Conservation (phyloP, 1,140 invertebrate species). For the Euwallacea similis region DNA sequence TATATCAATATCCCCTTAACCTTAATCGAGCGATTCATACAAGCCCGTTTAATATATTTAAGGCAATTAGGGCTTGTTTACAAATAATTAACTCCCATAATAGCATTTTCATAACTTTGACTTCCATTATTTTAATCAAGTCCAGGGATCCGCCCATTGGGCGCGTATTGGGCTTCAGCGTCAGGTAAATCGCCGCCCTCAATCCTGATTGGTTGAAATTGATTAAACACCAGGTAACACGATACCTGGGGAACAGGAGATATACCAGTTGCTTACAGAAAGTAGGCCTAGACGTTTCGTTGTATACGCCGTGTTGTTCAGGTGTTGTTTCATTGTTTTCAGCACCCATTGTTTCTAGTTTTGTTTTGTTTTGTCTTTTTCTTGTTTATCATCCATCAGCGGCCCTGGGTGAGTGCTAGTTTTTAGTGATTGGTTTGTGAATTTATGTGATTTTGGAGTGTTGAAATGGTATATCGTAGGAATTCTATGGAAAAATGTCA, state of each 20-base stretch:
- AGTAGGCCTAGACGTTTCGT: slow-evolving; percentile 45
- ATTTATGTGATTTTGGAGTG: no score
- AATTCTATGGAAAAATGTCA: no score
- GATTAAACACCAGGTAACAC: slow-evolving; percentile 40
- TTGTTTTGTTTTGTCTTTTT: slow-evolving; percentile 28
- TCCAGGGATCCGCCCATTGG: slow-evolving; percentile 31
- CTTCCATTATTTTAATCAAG: slow-evolving; percentile 53
- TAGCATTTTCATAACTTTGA: slow-evolving; percentile 49
- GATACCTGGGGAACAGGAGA: slow-evolving; percentile 38
- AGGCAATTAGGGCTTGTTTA: slow-evolving; percentile 47
- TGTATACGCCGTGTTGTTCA: slow-evolving; percentile 5
- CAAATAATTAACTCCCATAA: slow-evolving; percentile 54
- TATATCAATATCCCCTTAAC: slow-evolving; percentile 39
- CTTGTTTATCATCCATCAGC: slow-evolving; percentile 39
- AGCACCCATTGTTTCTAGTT: slow-evolving; percentile 10
- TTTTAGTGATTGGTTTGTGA: neutral
- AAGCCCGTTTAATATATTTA: slow-evolving; percentile 37
- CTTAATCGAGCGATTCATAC: slow-evolving; percentile 35
- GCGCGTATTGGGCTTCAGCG: slow-evolving; percentile 36
- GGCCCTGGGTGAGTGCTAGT: slow-evolving; percentile 48
- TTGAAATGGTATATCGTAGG: no score
- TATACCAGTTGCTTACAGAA: slow-evolving; percentile 48
- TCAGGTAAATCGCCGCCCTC: slow-evolving; percentile 9
- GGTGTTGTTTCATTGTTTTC: slow-evolving; percentile 3
- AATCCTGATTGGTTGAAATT: slow-evolving; percentile 31